Percentiles rank a stretch among this genome's conserved stretches.
Conservation (phyloP, 1,140 invertebrate genomes). For the Ceratina australensis region DNA sequence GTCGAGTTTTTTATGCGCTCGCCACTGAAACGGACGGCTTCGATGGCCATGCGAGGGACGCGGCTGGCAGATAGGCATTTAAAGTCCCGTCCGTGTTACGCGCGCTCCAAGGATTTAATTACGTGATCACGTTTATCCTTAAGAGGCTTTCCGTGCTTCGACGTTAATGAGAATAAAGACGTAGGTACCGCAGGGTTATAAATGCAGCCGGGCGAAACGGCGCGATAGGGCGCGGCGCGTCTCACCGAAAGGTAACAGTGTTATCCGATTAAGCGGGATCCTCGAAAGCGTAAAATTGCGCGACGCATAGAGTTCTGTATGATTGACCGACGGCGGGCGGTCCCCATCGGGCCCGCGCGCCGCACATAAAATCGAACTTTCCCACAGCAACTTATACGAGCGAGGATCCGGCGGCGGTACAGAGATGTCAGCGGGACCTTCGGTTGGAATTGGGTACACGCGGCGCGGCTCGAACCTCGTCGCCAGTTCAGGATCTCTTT, state of each 20-base stretch:
- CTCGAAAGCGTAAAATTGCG: slow-evolving; percentile 46
- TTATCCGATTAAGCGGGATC: slow-evolving; percentile 34
- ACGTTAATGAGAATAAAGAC: slow-evolving; percentile 2
- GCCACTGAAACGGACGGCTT: not conserved
- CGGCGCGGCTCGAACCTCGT: slow-evolving; percentile 44
- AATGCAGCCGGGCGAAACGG: not conserved
- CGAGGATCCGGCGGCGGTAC: slow-evolving; percentile 55
- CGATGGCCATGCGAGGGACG: not conserved
- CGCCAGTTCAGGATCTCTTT: slow-evolving; percentile 61
- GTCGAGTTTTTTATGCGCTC: not conserved
- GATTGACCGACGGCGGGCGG: slow-evolving; percentile 59
- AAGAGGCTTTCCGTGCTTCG: no score
- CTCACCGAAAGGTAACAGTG: slow-evolving; percentile 14
- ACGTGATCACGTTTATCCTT: not conserved
- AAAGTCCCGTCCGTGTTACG: not conserved
- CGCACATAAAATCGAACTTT: slow-evolving; percentile 59
- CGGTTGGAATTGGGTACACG: slow-evolving; percentile 44
- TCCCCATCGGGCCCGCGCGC: slow-evolving; percentile 21
- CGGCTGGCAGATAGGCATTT: not conserved
- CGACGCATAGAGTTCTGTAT: slow-evolving; percentile 11
- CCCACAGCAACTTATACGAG: slow-evolving; percentile 29
- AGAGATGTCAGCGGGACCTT: slow-evolving; percentile 62
- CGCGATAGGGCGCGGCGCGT: not conserved
- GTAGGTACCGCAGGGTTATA: not conserved
- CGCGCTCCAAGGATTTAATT: not conserved